Evolutionary conservation across 2,888 invertebrate species (phyloP).

Genomic region (Deilephila elpenor): DNA sequence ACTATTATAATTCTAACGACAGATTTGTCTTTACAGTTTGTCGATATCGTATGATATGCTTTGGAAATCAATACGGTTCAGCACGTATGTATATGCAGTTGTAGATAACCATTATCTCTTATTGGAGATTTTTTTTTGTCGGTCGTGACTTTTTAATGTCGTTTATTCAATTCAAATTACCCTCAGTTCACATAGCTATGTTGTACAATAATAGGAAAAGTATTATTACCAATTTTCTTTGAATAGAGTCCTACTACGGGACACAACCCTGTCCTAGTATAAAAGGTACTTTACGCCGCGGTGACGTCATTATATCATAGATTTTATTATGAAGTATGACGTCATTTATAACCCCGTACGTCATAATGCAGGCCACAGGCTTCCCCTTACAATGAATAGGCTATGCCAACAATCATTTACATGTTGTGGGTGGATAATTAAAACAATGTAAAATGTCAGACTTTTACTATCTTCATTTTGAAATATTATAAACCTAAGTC

Average conservation of each 20-base stretch:
- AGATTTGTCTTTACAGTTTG: no score
- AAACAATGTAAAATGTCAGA: background rate
- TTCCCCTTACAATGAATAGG: background rate
- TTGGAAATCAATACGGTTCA: no score
- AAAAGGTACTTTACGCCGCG: background rate
- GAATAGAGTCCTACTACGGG: background rate
- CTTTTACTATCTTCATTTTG: background rate
- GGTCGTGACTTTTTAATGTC: no score
- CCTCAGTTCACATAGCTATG: no score
- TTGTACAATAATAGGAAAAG: no score
- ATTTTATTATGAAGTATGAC: background rate
- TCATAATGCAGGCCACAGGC: background rate
- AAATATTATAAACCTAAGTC: background rate
- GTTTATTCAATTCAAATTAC: no score
- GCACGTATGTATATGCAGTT: no score
- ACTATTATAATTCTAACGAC: no score
- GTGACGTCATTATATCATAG: background rate
- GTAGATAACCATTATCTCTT: no score
- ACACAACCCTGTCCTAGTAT: background rate
- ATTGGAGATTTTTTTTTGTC: no score
- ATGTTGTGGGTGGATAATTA: background rate
- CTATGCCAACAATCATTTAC: background rate
- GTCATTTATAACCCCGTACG: background rate
- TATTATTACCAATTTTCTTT: background rate
- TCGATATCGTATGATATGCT: no score